phyloP scores from a whole-genome alignment of 1,140 invertebrate species.

The Aphelenchoides avenae region DNA sequence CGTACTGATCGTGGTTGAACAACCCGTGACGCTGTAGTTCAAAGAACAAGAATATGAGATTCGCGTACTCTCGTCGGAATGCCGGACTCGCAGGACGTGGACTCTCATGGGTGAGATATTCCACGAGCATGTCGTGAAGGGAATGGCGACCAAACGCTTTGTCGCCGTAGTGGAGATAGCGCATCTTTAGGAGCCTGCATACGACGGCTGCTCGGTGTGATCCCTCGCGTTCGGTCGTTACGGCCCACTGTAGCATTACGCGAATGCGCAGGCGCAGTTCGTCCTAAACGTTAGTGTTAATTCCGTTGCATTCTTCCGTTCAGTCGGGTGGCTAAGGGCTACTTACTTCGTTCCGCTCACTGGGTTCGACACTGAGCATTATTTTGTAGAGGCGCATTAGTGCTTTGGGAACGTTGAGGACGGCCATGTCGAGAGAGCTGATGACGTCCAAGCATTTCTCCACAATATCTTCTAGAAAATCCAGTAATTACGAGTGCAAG shows the following conservation, averaged over 20 bases:
- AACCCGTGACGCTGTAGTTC: constrained; percentile 37
- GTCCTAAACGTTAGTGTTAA: constrained; percentile 1
- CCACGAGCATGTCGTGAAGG: constrained; percentile 39
- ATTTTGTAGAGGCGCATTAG: constrained; percentile 28
- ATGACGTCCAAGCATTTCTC: constrained; percentile 38
- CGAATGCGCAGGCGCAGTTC: constrained; percentile 28
- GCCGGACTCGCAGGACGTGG: constrained; percentile 21
- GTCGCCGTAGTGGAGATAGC: constrained; percentile 6
- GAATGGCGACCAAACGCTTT: constrained; percentile 19
- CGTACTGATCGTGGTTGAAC: constrained; percentile 38
- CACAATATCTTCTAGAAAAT: constrained; percentile 32
- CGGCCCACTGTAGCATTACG: constrained; percentile 36
- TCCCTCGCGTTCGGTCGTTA: constrained; percentile 38
- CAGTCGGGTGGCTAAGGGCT: constrained; percentile 6
- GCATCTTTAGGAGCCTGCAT: constrained; percentile 25
- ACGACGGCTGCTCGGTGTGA: constrained; percentile 41
- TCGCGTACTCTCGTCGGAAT: constrained; percentile 26
- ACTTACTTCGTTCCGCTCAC: constrained; percentile 3
- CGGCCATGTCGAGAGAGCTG: constrained; percentile 23
- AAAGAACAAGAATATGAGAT: constrained; percentile 38
- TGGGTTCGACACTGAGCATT: constrained; percentile 24
- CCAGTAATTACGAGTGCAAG: constrained; percentile 10
- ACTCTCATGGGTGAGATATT: constrained; percentile 31
- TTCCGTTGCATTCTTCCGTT: background rate
- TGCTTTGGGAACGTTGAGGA: constrained; percentile 20